Evolutionary conservation across 2,797 vertebrate species (phyloP).

Genomic region (Protonibea diacanthus): DNA sequence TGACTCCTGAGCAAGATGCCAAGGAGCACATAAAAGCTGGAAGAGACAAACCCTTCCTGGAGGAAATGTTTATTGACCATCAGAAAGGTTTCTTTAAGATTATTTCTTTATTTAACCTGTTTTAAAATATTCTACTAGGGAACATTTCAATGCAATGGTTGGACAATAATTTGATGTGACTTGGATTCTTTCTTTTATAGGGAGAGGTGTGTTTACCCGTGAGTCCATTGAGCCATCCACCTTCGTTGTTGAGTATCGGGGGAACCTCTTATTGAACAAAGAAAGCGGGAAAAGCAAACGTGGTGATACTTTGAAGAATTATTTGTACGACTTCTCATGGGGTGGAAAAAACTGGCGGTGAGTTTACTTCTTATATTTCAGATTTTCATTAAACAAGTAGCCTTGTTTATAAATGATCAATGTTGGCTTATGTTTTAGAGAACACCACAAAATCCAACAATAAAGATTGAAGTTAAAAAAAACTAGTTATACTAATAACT

Average conservation of each 20-base stretch:
- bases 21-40: conserved; percentile 40
- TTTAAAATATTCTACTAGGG: not conserved
- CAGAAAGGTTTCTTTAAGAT: conserved; percentile 46
- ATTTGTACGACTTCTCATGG: conserved; percentile 51
- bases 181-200: conserved; percentile 11
- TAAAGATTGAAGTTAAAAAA: not conserved
- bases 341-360: conserved; percentile 57
- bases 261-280: not conserved
- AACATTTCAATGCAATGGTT: not conserved
- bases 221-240: conserved; percentile 33
- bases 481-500: not conserved
- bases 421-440: not conserved
- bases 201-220: conserved; percentile 52
- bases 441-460: no score
- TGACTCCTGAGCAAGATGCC: conserved; percentile 50
- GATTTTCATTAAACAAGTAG: not conserved
- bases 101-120: not conserved
- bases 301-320: conserved; percentile 21
- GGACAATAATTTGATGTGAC: not conserved
- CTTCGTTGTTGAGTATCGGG: conserved; percentile 61
- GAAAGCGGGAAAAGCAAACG: not conserved
- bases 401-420: not conserved
- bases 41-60: conserved; percentile 57
- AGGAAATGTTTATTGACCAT: conserved; percentile 43
- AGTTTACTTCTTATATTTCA: conserved; percentile 15